These are phyloP conservation scores for Aradophagus sp. DNA, from an alignment of 1,140 invertebrate species.

Conservation along the genomic window DNA sequence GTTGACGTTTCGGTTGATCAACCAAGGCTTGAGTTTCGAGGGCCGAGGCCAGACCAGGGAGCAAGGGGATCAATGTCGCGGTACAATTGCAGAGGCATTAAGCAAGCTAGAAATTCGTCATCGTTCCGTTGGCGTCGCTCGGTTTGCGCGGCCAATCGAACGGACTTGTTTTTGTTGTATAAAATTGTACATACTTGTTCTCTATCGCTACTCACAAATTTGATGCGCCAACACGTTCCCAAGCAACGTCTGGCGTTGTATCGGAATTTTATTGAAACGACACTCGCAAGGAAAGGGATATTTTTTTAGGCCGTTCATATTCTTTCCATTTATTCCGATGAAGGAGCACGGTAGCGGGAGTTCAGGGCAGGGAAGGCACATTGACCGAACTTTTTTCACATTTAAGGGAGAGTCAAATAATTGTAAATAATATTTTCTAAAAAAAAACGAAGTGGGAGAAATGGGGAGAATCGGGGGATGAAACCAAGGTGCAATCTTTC, in stretches of 20 bases:
- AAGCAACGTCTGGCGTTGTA: conserved; percentile 21
- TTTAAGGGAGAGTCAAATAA: conserved; percentile 54
- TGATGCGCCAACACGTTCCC: conserved; percentile 17
- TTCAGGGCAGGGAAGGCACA: conserved; percentile 2
- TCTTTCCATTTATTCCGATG: conserved; percentile 36
- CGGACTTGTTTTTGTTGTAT: conserved; percentile 40
- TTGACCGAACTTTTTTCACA: conserved; percentile 39
- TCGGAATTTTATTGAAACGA: conserved; percentile 57
- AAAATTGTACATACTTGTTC: conserved; percentile 53
- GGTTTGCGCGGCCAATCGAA: conserved; percentile 14
- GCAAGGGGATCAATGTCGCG: conserved; percentile 12
- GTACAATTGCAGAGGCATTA: conserved; percentile 55
- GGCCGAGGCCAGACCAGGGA: too few species aligned
- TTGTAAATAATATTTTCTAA: conserved; percentile 59
- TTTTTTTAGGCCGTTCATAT: conserved; percentile 52
- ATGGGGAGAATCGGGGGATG: too few species aligned
- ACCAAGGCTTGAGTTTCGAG: too few species aligned
- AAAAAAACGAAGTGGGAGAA: too few species aligned
- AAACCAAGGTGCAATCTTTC: conserved; percentile 56
- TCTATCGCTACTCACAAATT: conserved; percentile 23
- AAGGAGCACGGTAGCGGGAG: not conserved
- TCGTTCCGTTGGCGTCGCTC: conserved; percentile 10
- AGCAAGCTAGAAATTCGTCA: conserved; percentile 23
- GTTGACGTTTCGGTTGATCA: too few species aligned
- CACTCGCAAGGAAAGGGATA: conserved; percentile 38